A percentile compares a stretch with the other conserved stretches of the same genome.
Evolutionary conservation across 2,797 vertebrate genomes (phyloP).

Genomic region (Gymnothorax javanicus): DNA sequence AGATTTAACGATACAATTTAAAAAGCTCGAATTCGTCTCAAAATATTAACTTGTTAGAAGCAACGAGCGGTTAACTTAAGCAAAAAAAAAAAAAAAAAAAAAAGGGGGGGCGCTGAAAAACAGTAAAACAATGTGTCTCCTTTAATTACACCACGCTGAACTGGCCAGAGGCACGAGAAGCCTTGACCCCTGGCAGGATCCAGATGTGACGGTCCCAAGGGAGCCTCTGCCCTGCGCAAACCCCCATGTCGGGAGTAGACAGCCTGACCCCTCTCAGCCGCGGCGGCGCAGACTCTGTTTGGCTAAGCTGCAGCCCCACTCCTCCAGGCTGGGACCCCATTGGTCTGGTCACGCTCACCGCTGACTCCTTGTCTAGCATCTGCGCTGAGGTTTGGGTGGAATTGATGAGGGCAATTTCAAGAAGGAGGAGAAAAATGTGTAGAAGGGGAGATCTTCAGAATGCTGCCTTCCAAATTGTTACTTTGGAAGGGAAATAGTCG

Average conservation of each 20-base stretch:
- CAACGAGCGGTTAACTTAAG: constrained; percentile 1
- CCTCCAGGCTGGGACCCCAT: constrained; percentile 58
- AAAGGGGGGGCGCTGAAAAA: constrained; percentile 72
- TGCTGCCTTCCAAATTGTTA: constrained; percentile 41
- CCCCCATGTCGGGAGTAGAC: constrained; percentile 76
- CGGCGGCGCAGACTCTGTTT: constrained; percentile 70
- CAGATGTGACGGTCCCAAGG: constrained; percentile 96
- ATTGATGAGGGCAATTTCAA: constrained; percentile 86
- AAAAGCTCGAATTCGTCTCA: too few relatives aligned
- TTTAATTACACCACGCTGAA: constrained; percentile 91
- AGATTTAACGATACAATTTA: too few relatives aligned
- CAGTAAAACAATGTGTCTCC: constrained; percentile 95
- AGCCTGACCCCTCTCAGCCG: constrained; percentile 69
- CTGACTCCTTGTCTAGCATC: constrained; percentile 67
- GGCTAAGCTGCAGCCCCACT: constrained; percentile 59
- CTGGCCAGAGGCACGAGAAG: constrained; percentile 95
- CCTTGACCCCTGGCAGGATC: constrained; percentile 99
- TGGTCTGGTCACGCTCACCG: constrained; percentile 72
- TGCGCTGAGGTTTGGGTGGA: constrained; percentile 74
- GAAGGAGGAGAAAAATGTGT: constrained; percentile 51
- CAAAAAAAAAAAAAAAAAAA: constrained; percentile 20
- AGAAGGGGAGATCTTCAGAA: constrained; percentile 53
- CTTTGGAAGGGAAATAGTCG: constrained; percentile 65
- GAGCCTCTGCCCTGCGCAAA: constrained; percentile 67
- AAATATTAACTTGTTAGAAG: neutral